A percentile compares a stretch with the other conserved stretches of the same genome.
These are phyloP conservation scores for Allophyes oxyacanthae DNA, from an alignment of 2,888 invertebrate species.

Conservation along the genomic window DNA sequence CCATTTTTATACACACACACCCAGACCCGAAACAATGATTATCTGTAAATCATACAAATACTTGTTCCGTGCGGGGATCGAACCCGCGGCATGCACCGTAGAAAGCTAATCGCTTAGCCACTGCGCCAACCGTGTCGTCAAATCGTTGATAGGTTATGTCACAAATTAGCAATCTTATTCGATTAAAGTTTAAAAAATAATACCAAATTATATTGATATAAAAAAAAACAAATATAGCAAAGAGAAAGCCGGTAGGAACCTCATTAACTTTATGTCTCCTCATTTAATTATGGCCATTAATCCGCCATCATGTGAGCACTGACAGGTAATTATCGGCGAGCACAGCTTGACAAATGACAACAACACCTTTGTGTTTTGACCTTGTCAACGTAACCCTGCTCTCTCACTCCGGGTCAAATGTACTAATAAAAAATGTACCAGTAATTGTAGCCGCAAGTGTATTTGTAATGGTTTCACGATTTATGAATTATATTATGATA, in stretches of 20 bases:
- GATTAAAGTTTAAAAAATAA: neutral
- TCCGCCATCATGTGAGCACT: conserved; percentile 56
- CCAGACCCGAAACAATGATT: no score
- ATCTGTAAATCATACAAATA: no score
- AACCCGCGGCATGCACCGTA: no score
- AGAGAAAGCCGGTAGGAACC: conserved; percentile 41
- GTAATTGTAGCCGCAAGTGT: conserved; percentile 35
- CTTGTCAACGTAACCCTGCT: conserved; percentile 56
- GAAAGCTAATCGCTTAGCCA: no score
- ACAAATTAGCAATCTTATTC: no score
- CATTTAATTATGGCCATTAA: conserved; percentile 61
- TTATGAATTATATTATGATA: conserved; percentile 7
- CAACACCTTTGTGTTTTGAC: conserved; percentile 64
- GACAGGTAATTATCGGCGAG: conserved; percentile 63
- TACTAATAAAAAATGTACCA: conserved; percentile 28
- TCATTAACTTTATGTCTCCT: conserved; percentile 34
- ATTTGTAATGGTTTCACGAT: conserved; percentile 31
- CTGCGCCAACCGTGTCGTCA: no score
- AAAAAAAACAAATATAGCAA: neutral
- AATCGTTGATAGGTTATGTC: no score
- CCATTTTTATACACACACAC: no score
- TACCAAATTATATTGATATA: no score
- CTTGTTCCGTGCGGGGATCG: no score
- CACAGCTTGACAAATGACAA: conserved; percentile 61
- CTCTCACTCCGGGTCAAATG: conserved; percentile 50